A percentile compares a stretch with the other conserved stretches of the same genome.
phyloP scores from a whole-genome alignment of 2,113 vertebrate genomes.

The Hemiprocne comata region DNA sequence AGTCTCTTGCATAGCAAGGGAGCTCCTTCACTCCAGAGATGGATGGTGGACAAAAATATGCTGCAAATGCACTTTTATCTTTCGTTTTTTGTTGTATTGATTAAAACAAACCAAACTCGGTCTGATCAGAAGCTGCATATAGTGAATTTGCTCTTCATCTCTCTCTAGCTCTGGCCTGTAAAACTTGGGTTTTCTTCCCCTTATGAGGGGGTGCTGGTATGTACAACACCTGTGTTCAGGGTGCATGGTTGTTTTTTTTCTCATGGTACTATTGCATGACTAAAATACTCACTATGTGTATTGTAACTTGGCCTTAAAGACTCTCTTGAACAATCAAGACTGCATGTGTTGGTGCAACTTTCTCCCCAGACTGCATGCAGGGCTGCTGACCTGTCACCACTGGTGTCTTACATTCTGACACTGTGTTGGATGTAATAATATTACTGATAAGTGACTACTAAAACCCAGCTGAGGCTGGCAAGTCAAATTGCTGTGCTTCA shows the following conservation, averaged over 20 bases:
- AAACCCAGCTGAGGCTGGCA: not conserved
- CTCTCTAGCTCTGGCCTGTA: constrained; percentile 90
- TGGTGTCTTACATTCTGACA: not conserved
- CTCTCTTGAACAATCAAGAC: not conserved
- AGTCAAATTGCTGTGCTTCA: not conserved
- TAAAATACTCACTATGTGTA: not conserved
- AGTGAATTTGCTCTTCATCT: constrained; percentile 78
- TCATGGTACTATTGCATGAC: constrained; percentile 26
- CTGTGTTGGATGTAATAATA: not conserved
- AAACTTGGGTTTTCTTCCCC: constrained; percentile 94
- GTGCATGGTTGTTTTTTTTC: constrained; percentile 40
- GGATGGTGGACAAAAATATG: not conserved
- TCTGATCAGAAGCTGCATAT: not conserved
- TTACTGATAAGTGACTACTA: not conserved
- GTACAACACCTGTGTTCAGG: constrained; percentile 73
- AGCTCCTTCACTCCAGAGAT: not conserved
- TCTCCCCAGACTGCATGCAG: constrained; percentile 12
- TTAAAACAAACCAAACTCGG: not conserved
- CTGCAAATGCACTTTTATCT: not conserved
- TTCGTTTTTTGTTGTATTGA: not conserved
- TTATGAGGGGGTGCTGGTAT: constrained; percentile 93
- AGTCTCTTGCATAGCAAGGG: not conserved
- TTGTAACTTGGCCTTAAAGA: not conserved
- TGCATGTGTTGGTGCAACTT: constrained; percentile 40
- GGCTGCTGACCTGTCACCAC: not conserved